phyloP scores from a whole-genome alignment of 2,888 invertebrate genomes.

The Germaria angustata region DNA sequence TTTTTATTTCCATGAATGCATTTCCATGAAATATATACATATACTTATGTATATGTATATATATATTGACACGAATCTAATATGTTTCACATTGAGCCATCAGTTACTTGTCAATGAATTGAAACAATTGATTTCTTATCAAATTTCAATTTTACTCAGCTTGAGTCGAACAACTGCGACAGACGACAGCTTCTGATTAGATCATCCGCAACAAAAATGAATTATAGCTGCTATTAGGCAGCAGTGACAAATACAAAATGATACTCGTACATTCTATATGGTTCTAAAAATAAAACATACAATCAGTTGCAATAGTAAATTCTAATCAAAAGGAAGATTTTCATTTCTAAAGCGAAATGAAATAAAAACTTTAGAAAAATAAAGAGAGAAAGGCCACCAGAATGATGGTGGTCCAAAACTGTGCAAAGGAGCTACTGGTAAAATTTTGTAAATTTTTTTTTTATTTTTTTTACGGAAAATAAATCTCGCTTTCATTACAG shows the following conservation, averaged over 20 bases:
- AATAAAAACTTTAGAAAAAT: neutral
- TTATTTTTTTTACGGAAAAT: slow-evolving; percentile 33
- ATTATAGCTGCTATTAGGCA: neutral
- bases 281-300: slow-evolving; percentile 21
- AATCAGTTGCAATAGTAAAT: slow-evolving; percentile 53
- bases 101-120: slow-evolving; percentile 32
- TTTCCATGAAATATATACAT: neutral
- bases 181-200: neutral
- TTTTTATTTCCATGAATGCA: slow-evolving; percentile 4
- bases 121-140: slow-evolving; percentile 44
- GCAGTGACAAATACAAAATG: neutral
- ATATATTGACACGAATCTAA: slow-evolving; percentile 7
- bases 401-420: neutral
- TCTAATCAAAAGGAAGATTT: slow-evolving; percentile 36
- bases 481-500: slow-evolving; percentile 41
- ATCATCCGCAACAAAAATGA: slow-evolving; percentile 4
- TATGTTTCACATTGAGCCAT: slow-evolving; percentile 38
- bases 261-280: slow-evolving; percentile 14
- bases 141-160: slow-evolving; percentile 13
- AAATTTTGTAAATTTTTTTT: slow-evolving; percentile 38
- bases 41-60: neutral
- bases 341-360: neutral
- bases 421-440: slow-evolving; percentile 41
- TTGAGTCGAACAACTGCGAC: slow-evolving; percentile 2
- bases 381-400: neutral